A percentile compares a stretch with the other conserved stretches of the same genome.
These are phyloP conservation scores for Diphyllodes magnificus DNA, from an alignment of 2,113 vertebrate species.

Conservation along the genomic window DNA sequence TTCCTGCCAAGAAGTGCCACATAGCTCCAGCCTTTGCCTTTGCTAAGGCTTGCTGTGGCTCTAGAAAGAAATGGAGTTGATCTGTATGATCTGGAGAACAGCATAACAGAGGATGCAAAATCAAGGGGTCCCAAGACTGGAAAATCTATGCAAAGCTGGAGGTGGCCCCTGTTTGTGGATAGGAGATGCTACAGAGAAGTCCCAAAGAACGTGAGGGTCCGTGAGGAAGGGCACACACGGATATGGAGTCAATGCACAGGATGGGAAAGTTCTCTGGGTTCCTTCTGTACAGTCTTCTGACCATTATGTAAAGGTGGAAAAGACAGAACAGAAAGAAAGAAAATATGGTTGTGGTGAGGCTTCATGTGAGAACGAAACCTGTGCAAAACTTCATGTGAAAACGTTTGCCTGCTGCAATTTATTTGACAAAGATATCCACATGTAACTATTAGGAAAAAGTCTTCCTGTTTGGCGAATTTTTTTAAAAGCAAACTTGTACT, in stretches of 20 bases:
- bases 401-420: not conserved
- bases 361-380: not conserved
- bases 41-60: not conserved
- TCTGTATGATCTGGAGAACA: not conserved
- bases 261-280: not conserved
- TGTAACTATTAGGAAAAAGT: not conserved
- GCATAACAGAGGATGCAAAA: not conserved
- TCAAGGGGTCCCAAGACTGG: not conserved
- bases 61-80: not conserved
- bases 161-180: not conserved
- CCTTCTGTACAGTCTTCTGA: not conserved
- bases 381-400: not conserved
- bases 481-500: not conserved
- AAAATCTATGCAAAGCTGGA: not conserved
- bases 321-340: not conserved
- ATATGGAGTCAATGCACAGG: not conserved
- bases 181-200: not conserved
- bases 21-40: not conserved
- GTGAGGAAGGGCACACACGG: not conserved
- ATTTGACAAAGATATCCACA: not conserved
- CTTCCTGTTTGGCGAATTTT: not conserved
- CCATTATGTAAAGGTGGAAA: not conserved
- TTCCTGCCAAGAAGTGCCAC: not conserved
- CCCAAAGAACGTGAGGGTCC: accelerated
- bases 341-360: not conserved